Base-by-base conservation (phyloP, 2,797 vertebrate genomes). In the Hephaestus fuliginosus region DNA sequence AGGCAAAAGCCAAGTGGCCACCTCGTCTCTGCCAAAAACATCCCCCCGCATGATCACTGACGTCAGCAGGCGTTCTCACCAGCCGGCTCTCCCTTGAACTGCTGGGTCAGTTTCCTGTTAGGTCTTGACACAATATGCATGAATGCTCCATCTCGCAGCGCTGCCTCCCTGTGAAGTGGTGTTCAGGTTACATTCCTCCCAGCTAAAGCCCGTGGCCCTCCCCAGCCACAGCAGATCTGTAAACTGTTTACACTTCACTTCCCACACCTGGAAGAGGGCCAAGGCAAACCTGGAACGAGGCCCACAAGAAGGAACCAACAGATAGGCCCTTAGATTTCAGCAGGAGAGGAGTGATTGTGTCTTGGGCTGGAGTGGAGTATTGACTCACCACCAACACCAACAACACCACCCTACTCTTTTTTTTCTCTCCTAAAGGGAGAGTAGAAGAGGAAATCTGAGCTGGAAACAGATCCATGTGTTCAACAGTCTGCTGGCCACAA, bases 201-300 rank as follows among this genome's bases (percentile, higher is more conserved):
- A 86, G 89, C 89, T 68, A 83, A 87, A 90, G 87, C 88, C 78
- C 74, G 82, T 22, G 76, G 89, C 85, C 83, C 86, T 90, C 88
- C 88, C 89, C 73, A 87, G 89, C 88, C 83, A 57, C 83, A 83
- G 88, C 90, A 91, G 88, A 90, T 93, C 89, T 88, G 90, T 92
- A 95, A 94, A 94, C 90, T 93, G 93, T 94, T 94, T 93, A 93
- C 93, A 91, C 91, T 92, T 91, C 88, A 88, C 81, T 89, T 93
- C 87, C 86, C 90, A 91, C 90, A 93, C 88, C 92, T 93, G 94
- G 94, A 93, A 64, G 36, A 49, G 72, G 79, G 90, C 93, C 94
- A 95, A 93, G 82, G 78, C 74, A 90, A 96, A 97, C 95, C 96
- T 91, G 91, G 94, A 96, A 94, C 93, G 85, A 95, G 94, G 96